Base-by-base conservation (phyloP, 2,797 vertebrate genomes). In the Denticeps clupeoides region DNA sequence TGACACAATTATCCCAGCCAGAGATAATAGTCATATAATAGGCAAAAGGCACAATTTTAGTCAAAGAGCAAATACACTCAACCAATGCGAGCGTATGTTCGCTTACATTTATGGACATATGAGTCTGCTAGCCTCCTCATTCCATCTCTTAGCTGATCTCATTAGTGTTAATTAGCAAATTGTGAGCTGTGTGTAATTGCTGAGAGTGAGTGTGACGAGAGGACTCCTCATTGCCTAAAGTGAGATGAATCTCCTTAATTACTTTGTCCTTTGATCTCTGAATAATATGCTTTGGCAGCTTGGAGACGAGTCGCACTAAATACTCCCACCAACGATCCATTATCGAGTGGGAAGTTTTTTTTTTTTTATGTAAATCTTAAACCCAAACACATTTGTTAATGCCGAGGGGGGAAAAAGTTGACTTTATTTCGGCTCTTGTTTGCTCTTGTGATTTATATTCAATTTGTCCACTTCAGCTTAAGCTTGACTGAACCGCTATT, bases 201-300 rank as follows among this genome's bases (percentile, higher is more conserved):
- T 25, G 26, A 51, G 35, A 45, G 45, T 32, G 45, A 32, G 22
- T 50, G 22, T 53, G 45, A 56, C 37, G 55, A n/a, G 46, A 51
- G 51, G 27, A 45, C 6, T 18, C 29, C 23, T 42, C 47, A 52
- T 24, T 40, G 47, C 50, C 49, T 47, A 29, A 46, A 53, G 35
- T 59, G 43, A 47, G 38, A 38, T 45, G 37, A 50, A 56, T 45
- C 48, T 49, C 21, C 37, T 21, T 60, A 57, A 59, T 53, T 58
- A 61, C 38, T 41, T 27, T 43, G 28, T 47, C 41, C 59, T 65
- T 55, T 63, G 58, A 61, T 60, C 49, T 63, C 33, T 11, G 18
- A 41, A 19, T 50, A 50, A 43, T 29, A 33, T 33, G 42, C 13
- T 11, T 12, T 8, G 23, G 55, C 43, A 37, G 35, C 37, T 22